Evolutionary conservation across 2,113 vertebrate genomes (phyloP), one percentile per base, ranked within the genome.

Genomic region (Merops nubicus): DNA sequence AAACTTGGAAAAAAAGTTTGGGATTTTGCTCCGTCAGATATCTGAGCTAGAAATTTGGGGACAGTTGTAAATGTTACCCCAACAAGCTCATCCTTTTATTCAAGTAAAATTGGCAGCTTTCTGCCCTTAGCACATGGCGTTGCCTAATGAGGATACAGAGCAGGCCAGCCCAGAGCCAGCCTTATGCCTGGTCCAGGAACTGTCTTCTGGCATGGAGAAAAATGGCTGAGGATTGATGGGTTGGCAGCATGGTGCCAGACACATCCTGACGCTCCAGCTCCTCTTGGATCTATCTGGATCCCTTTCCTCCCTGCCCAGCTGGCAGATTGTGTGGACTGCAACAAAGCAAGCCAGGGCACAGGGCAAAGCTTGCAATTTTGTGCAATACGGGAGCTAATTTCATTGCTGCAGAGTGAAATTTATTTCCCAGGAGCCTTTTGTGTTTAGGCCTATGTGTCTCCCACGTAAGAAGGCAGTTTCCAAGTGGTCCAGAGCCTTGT

Each of bases 161-260:
- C 5, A 10, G 69, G 51, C 65, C 91, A 93, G 45, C 43, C 88
- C 60, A 70, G 60, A 81, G 73, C 76, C 93, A 93, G 64, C 36
- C 57, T 68, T 82, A 73, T 84, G 76, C 60, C 75, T 72, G 40
- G 53, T 60, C 79, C 80, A 75, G 73, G 48, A 94, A 84, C 47
- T 1, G 4, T 89, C 85, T 91, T 76, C 79, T 94, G 93, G 95
- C 93, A 93, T 64, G 53, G 60, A 81, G 48, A 63, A 91, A 97
- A 97, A 88, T 83, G 91, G 80, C 60, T 82, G 56, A 96, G 83
- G 83, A 94, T 91, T 95, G 93, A 96, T 96, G 91, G 76, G 29
- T 72, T 85, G 69, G 43, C 45, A 96, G 40, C 1, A 0, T 36
- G 42, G 33, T 93, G 92, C 96, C 96, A 96, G 92, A 86, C 85